Conservation (phyloP, 2,888 invertebrate genomes). For the Chloroclystis v-ata region DNA sequence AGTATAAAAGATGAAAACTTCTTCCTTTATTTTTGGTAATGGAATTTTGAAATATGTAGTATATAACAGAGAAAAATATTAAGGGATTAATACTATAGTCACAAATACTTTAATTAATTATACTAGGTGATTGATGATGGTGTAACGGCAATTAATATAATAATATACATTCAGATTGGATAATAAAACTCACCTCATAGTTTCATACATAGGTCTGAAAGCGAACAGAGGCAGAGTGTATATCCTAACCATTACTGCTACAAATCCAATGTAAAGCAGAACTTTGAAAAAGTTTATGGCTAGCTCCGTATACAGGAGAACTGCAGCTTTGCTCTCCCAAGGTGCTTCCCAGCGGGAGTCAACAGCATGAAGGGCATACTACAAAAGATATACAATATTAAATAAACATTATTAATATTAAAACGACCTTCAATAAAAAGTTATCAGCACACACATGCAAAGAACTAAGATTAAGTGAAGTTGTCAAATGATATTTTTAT, state of each 20-base stretch:
- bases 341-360: conserved; percentile 95
- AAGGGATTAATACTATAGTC: too few species aligned
- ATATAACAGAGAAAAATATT: too few species aligned
- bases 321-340: conserved; percentile 99
- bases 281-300: conserved; percentile 92
- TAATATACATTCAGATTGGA: too few species aligned
- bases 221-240: conserved; percentile 99
- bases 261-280: conserved; percentile 94
- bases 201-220: conserved; percentile 99
- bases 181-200: conserved; percentile 84
- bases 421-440: not conserved
- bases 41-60: too few species aligned
- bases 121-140: too few species aligned
- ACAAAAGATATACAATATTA: conserved; percentile 20
- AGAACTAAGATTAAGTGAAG: not conserved
- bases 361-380: conserved; percentile 84
- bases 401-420: conserved; percentile 4
- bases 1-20: too few species aligned
- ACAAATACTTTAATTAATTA: too few species aligned
- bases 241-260: conserved; percentile 96
- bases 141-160: too few species aligned
- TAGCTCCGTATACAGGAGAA: conserved; percentile 96
- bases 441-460: not conserved
- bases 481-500: too few species aligned
- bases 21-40: too few species aligned